Evolutionary conservation across 2,888 invertebrate genomes (phyloP).

Genomic region (Hydriomena furcata): DNA sequence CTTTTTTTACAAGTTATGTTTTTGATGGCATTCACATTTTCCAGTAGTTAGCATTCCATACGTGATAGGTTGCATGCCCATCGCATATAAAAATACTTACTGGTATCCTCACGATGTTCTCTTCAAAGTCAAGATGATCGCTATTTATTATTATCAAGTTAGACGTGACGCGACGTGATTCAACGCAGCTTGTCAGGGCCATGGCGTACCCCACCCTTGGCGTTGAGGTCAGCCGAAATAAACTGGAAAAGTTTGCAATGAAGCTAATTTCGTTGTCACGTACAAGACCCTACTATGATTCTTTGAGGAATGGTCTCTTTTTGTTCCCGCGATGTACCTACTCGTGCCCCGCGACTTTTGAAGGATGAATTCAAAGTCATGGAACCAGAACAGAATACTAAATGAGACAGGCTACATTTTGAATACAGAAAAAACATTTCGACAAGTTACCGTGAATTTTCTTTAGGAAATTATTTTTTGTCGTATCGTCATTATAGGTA

Average conservation of each 20-base stretch:
- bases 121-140: too few species aligned
- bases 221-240: constrained; percentile 40
- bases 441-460: not conserved
- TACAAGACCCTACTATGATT: constrained; percentile 12
- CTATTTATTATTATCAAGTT: too few species aligned
- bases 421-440: constrained; percentile 2
- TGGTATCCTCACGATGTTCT: too few species aligned
- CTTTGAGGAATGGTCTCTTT: constrained; percentile 1
- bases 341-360: not conserved
- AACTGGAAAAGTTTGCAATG: constrained; percentile 40
- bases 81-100: too few species aligned
- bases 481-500: too few species aligned
- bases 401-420: constrained; percentile 7
- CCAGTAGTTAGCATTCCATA: too few species aligned
- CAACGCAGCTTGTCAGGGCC: too few species aligned
- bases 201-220: constrained; percentile 6
- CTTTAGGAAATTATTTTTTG: too few species aligned
- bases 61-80: too few species aligned
- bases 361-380: constrained; percentile 6
- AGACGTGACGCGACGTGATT: too few species aligned
- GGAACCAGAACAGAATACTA: constrained; percentile 1
- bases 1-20: too few species aligned
- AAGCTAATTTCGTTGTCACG: constrained; percentile 36
- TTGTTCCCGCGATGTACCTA: constrained; percentile 7
- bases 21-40: too few species aligned